Evolutionary conservation across 2,113 vertebrate genomes (phyloP).

Genomic region (Strix aluco): DNA sequence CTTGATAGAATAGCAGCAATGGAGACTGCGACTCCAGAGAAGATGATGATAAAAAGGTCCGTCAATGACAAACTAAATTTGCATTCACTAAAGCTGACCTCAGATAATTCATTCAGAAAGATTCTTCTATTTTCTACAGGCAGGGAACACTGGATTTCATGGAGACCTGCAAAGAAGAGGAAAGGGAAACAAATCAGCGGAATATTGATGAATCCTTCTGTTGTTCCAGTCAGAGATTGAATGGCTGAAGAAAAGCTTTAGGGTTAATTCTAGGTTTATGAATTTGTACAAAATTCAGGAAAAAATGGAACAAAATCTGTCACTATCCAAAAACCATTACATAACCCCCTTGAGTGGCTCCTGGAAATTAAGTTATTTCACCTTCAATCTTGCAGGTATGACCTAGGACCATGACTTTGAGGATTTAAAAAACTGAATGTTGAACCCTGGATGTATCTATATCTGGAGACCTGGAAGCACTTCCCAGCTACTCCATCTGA

Average conservation of each 20-base stretch:
- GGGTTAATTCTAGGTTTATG: background rate
- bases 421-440: background rate
- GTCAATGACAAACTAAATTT: constrained; percentile 91
- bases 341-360: background rate
- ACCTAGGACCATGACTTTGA: background rate
- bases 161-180: constrained; percentile 78
- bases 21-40: constrained; percentile 96
- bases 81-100: constrained; percentile 96
- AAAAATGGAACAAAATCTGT: background rate
- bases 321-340: background rate
- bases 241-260: background rate
- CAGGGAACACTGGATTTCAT: constrained; percentile 92
- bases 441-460: background rate
- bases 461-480: background rate
- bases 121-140: constrained; percentile 87
- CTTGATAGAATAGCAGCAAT: constrained; percentile 95
- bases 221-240: background rate
- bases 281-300: background rate
- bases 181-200: background rate
- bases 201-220: background rate
- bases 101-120: constrained; percentile 88
- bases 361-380: background rate
- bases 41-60: constrained; percentile 96
- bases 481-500: background rate
- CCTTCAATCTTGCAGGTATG: background rate